phyloP scores from a whole-genome alignment of 2,113 vertebrate genomes.

The Clarias magur region DNA sequence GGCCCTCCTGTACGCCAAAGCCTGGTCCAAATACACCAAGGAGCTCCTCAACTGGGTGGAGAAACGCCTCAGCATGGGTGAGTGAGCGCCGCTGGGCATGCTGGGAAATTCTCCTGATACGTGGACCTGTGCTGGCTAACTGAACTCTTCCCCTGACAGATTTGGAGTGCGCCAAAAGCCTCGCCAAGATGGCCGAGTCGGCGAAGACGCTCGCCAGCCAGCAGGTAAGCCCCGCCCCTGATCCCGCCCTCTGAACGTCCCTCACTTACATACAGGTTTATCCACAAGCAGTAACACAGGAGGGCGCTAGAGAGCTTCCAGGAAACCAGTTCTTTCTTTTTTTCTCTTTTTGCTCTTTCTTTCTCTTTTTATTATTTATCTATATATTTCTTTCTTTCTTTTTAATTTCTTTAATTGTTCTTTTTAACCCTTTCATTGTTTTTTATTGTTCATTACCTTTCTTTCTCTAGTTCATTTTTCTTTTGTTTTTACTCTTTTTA shows the following conservation, averaged over 20 bases:
- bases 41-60: conserved; percentile 95
- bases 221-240: conserved; percentile 75
- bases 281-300: no score
- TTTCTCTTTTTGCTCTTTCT: neutral
- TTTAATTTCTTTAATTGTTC: no score
- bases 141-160: conserved; percentile 71
- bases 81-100: conserved; percentile 62
- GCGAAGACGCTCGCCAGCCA: conserved; percentile 84
- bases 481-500: no score
- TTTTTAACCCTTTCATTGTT: no score
- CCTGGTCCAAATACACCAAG: conserved; percentile 97
- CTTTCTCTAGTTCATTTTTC: no score
- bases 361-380: neutral
- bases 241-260: neutral
- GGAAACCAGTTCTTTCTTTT: neutral
- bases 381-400: neutral
- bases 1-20: conserved; percentile 90
- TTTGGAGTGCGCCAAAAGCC: conserved; percentile 88
- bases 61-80: conserved; percentile 89
- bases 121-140: neutral
- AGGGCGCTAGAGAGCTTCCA: no score
- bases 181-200: conserved; percentile 92
- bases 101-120: neutral
- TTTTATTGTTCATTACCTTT: no score
- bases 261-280: neutral